Conservation (phyloP, 23 tunicate genomes). For the Oikopleura dioica region DNA sequence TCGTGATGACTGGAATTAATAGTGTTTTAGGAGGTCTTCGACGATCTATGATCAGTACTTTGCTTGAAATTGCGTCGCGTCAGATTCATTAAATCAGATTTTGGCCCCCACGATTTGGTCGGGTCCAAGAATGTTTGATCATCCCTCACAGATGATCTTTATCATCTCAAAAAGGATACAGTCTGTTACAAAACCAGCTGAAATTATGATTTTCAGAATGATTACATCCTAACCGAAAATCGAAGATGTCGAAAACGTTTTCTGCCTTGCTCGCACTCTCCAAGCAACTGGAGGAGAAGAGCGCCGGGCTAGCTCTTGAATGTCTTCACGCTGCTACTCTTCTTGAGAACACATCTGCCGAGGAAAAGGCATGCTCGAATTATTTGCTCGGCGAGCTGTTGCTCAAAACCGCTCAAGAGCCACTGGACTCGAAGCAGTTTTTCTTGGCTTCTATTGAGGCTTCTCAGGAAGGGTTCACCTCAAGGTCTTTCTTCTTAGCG, state of each 20-base stretch:
- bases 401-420: too few species aligned
- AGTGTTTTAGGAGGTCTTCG: too few species aligned
- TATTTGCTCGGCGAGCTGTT: neutral
- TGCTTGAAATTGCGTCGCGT: neutral
- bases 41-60: too few species aligned
- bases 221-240: too few species aligned
- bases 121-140: constrained; percentile 4
- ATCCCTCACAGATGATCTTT: neutral
- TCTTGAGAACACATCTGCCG: neutral
- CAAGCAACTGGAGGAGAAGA: too few species aligned
- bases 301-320: neutral
- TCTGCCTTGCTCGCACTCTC: too few species aligned
- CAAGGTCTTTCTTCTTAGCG: too few species aligned
- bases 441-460: too few species aligned
- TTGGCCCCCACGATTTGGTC: constrained; percentile 6
- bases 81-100: constrained; percentile 15
- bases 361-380: neutral
- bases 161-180: neutral
- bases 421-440: too few species aligned
- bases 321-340: neutral
- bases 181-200: neutral
- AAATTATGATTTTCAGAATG: neutral
- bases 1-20: neutral
- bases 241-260: too few species aligned
- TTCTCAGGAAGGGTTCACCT: too few species aligned